A percentile compares a stretch with the other conserved stretches of the same genome.
Evolutionary conservation across 37 sponge, comb jelly and placozoan genomes (phyloP).

Genomic region (Mnemiopsis leidyi): DNA sequence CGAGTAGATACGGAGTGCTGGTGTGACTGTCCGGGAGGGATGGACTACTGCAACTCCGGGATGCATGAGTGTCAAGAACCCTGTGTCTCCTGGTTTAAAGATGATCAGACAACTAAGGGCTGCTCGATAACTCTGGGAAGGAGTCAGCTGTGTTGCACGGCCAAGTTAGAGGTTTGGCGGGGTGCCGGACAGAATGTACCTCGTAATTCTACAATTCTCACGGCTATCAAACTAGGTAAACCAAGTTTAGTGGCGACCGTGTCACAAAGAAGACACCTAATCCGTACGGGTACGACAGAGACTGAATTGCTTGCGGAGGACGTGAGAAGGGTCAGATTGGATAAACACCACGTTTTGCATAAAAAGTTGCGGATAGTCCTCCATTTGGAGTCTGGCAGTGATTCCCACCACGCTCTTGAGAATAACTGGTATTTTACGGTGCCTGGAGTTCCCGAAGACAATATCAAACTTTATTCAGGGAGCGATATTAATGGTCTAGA

Average conservation of each 20-base stretch:
- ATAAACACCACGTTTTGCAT: not conserved
- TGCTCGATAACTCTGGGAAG: not conserved
- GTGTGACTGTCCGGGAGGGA: conserved; percentile 65
- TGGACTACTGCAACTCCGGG: conserved; percentile 4
- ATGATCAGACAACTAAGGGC: not conserved
- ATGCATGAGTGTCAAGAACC: not conserved
- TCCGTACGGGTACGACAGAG: not conserved
- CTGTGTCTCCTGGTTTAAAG: not conserved
- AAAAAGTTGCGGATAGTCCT: not conserved
- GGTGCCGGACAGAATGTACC: not conserved
- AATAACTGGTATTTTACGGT: not conserved
- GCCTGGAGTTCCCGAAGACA: not conserved
- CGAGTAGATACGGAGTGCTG: not conserved
- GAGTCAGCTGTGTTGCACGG: not conserved
- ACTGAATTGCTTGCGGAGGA: not conserved
- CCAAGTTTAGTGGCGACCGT: not conserved
- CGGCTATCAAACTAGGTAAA: not conserved
- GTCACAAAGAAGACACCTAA: not conserved
- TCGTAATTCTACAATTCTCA: not conserved
- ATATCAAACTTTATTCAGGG: not conserved
- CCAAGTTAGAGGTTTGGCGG: not conserved
- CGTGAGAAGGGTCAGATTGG: not conserved
- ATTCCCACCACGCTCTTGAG: not conserved
- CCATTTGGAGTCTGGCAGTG: not conserved
- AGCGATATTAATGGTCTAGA: not conserved